phyloP scores from a whole-genome alignment of 2,797 vertebrate genomes.

The Arctocebus calabarensis region DNA sequence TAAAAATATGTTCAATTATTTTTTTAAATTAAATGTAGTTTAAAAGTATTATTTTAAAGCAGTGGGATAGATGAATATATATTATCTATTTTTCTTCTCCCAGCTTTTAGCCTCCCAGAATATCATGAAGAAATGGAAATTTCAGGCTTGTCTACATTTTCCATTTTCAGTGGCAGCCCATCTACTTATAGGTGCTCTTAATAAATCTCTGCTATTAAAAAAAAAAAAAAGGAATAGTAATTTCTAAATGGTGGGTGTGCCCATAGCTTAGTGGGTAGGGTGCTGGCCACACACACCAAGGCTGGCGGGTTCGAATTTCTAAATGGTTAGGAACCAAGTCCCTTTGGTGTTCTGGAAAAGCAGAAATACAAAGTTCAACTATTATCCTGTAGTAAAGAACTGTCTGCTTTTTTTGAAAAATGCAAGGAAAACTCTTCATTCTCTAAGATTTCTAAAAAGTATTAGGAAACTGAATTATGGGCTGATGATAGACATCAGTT shows the following conservation, averaged over 20 bases:
- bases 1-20: neutral
- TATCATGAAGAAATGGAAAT: neutral
- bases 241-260: neutral
- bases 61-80: neutral
- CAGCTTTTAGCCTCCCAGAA: neutral
- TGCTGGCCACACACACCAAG: no score
- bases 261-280: no score
- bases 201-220: no score
- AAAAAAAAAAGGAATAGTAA: neutral
- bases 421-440: neutral
- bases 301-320: no score
- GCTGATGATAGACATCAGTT: neutral
- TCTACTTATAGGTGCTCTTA: no score
- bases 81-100: neutral
- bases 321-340: neutral
- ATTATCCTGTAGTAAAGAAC: neutral
- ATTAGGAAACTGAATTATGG: neutral
- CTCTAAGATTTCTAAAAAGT: neutral
- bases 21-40: neutral
- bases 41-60: slow-evolving; percentile 6
- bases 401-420: neutral
- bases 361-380: neutral
- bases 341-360: slow-evolving; percentile 20
- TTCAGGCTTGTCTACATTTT: neutral
- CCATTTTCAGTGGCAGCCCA: no score